A percentile compares a stretch with the other conserved stretches of the same genome.
These are phyloP conservation scores for Brachyalestes nurse DNA, from an alignment of 2,797 vertebrate genomes.

Conservation along the genomic window DNA sequence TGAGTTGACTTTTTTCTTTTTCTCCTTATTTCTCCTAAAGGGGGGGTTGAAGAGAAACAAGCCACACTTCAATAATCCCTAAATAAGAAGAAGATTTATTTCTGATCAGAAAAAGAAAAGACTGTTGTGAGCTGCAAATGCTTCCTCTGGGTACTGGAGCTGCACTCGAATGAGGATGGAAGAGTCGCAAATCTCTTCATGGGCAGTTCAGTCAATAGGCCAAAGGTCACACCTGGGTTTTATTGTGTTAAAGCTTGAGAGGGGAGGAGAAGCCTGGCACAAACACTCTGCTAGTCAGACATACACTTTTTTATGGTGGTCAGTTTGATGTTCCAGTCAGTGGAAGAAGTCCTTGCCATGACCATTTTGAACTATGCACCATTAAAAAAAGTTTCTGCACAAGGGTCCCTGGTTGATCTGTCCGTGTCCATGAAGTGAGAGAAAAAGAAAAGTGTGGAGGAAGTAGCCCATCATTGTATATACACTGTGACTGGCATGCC, in stretches of 20 bases:
- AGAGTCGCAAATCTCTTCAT: background rate
- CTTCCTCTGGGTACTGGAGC: too few relatives aligned
- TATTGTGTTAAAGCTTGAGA: conserved; percentile 32
- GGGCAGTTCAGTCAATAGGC: conserved; percentile 36
- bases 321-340: conserved; percentile 43
- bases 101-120: too few relatives aligned
- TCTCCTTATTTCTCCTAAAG: too few relatives aligned
- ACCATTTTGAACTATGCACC: conserved; percentile 49
- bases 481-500: background rate
- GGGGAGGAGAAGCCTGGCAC: conserved; percentile 18
- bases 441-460: background rate
- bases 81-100: too few relatives aligned
- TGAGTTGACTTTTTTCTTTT: too few relatives aligned
- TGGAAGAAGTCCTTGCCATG: conserved; percentile 39
- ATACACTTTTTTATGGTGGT: conserved; percentile 44
- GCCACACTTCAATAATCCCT: too few relatives aligned
- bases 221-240: conserved; percentile 60
- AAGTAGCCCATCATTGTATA: background rate
- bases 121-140: too few relatives aligned
- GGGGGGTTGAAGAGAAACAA: too few relatives aligned
- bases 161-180: background rate
- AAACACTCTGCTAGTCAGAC: conserved; percentile 52
- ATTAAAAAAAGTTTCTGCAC: background rate
- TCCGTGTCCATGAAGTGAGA: background rate
- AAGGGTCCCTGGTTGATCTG: background rate